Evolutionary conservation across 2,113 vertebrate species (phyloP).

Genomic region (Tursiops truncatus): DNA sequence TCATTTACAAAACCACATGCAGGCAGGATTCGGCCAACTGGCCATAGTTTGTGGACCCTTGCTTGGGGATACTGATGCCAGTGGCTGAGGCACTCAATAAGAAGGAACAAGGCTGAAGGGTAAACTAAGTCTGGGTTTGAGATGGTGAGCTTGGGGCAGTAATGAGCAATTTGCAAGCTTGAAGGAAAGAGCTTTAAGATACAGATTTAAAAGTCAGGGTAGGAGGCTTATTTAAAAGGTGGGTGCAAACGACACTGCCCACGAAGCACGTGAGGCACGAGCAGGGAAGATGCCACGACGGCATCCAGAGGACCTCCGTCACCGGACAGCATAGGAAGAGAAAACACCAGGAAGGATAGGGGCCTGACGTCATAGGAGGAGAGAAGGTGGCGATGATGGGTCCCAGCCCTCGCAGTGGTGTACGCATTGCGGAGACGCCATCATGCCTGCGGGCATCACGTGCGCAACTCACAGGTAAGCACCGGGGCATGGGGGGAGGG

Average conservation of each 20-base stretch:
- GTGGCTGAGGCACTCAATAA: neutral
- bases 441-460: rapidly evolving
- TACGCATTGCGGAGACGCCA: too few relatives aligned
- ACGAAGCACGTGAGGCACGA: rapidly evolving
- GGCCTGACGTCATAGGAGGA: rapidly evolving
- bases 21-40: too few relatives aligned
- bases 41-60: neutral
- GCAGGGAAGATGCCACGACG: neutral
- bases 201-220: neutral
- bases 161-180: neutral
- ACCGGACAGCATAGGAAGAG: neutral
- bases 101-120: neutral
- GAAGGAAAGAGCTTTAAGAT: neutral
- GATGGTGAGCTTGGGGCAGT: neutral
- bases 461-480: too few relatives aligned
- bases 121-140: neutral
- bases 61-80: neutral
- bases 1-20: neutral
- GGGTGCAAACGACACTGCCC: neutral
- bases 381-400: neutral
- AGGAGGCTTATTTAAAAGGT: neutral
- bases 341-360: neutral
- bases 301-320: neutral
- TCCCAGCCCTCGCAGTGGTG: too few relatives aligned
- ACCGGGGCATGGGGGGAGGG: too few relatives aligned